Conservation (phyloP, 2,113 vertebrate genomes). For the Sinocyclocheilus rhinocerous region DNA sequence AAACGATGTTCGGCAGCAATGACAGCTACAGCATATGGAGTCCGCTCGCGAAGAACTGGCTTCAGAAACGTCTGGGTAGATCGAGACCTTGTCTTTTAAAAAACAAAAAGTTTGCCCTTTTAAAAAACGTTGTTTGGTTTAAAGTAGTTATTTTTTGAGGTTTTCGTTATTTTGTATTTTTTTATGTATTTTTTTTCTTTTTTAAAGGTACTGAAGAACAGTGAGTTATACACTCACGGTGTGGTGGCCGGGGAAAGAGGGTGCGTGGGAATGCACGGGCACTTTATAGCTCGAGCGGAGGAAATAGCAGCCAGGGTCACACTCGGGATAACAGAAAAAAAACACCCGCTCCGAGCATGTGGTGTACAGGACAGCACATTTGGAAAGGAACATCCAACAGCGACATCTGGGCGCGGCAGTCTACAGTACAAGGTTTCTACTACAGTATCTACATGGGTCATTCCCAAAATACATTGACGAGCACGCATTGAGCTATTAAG, state of each 20-base stretch:
- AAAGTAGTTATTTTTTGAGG: slow-evolving; percentile 62
- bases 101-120: slow-evolving; percentile 62
- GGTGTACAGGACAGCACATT: slow-evolving; percentile 65
- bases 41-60: slow-evolving; percentile 38
- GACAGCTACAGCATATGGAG: slow-evolving; percentile 45
- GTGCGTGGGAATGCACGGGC: slow-evolving; percentile 69
- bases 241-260: slow-evolving; percentile 78
- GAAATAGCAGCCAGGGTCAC: slow-evolving; percentile 74
- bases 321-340: slow-evolving; percentile 54
- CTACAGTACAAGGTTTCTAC: neutral
- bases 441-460: neutral
- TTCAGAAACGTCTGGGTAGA: slow-evolving; percentile 60
- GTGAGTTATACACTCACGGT: slow-evolving; percentile 82
- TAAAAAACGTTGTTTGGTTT: slow-evolving; percentile 56
- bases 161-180: slow-evolving; percentile 73
- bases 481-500: neutral
- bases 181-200: slow-evolving; percentile 64
- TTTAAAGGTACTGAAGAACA: slow-evolving; percentile 75
- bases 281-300: slow-evolving; percentile 78
- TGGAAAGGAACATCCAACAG: slow-evolving; percentile 62
- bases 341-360: slow-evolving; percentile 53
- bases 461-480: neutral
- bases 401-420: slow-evolving; percentile 70
- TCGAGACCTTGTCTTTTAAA: slow-evolving; percentile 60
- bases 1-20: slow-evolving; percentile 6